These are phyloP conservation scores for Pungitius pungitius DNA, from an alignment of 2,113 vertebrate species.

Conservation along the genomic window DNA sequence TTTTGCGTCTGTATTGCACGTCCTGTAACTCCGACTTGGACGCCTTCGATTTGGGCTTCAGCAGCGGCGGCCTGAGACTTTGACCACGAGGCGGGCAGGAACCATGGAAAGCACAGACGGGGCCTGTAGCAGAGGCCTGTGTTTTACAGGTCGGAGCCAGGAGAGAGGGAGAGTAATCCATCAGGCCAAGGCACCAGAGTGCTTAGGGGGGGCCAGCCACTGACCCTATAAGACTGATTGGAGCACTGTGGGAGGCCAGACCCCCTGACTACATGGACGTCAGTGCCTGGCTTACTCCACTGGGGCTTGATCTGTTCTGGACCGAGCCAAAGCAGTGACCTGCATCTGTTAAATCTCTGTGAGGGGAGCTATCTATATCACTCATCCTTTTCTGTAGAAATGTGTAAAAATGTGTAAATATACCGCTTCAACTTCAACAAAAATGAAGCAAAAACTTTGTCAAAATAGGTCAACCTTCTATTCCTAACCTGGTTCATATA, in stretches of 20 bases:
- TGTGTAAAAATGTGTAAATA: constrained; percentile 18
- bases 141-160: constrained; percentile 65
- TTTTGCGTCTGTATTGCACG: not conserved
- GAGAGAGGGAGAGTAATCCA: constrained; percentile 75
- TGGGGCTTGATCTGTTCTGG: constrained; percentile 66
- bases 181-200: constrained; percentile 69
- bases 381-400: constrained; percentile 40
- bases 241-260: constrained; percentile 68
- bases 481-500: constrained; percentile 3
- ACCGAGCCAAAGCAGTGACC: constrained; percentile 72
- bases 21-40: constrained; percentile 4
- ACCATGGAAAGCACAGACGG: constrained; percentile 76
- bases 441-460: not conserved
- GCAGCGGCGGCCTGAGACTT: constrained; percentile 55
- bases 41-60: constrained; percentile 57
- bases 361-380: constrained; percentile 56
- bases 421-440: constrained; percentile 1
- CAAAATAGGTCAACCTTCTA: constrained; percentile 19
- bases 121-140: constrained; percentile 52
- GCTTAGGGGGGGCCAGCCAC: constrained; percentile 65
- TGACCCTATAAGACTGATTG: constrained; percentile 79
- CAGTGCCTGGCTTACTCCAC: constrained; percentile 72
- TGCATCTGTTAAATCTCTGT: constrained; percentile 69
- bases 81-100: constrained; percentile 63
- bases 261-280: constrained; percentile 73